Percentiles rank a stretch among this genome's conserved stretches.
Evolutionary conservation across 2,113 vertebrate genomes (phyloP).

Genomic region (Gasterosteus nipponicus): DNA sequence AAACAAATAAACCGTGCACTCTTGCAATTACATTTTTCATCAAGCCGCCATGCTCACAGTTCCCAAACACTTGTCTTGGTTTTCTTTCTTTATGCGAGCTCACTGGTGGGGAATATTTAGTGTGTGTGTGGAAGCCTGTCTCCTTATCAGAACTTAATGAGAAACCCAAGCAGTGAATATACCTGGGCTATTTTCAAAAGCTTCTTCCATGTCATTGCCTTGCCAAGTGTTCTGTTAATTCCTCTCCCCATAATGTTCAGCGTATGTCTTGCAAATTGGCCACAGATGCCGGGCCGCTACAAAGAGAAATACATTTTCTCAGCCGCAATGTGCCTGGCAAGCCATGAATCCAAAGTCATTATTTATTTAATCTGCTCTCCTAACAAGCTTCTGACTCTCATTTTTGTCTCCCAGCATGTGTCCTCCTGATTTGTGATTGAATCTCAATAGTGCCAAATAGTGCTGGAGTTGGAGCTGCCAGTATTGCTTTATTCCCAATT

Average conservation of each 20-base stretch:
- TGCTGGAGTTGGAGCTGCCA: conserved; percentile 75
- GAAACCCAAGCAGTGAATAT: conserved; percentile 67
- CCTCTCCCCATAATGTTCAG: conserved; percentile 72
- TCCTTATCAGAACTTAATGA: conserved; percentile 73
- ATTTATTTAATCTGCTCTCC: conserved; percentile 86
- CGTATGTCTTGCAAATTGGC: conserved; percentile 81
- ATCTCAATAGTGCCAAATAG: conserved; percentile 79
- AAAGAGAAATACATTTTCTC: conserved; percentile 79
- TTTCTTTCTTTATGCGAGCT: conserved; percentile 47
- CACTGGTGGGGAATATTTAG: conserved; percentile 52
- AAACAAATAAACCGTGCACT: conserved; percentile 76
- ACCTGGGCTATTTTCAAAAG: conserved; percentile 76
- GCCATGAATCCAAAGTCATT: conserved; percentile 82
- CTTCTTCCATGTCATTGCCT: conserved; percentile 68
- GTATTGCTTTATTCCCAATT: conserved; percentile 79
- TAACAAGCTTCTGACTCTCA: conserved; percentile 84
- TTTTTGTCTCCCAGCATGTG: conserved; percentile 80
- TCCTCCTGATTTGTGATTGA: conserved; percentile 78
- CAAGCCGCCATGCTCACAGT: conserved; percentile 64
- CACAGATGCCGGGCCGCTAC: conserved; percentile 77
- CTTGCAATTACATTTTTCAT: conserved; percentile 79
- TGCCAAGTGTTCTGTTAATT: conserved; percentile 80
- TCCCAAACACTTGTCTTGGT: conserved; percentile 66
- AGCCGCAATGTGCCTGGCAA: conserved; percentile 76
- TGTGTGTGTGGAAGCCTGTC: conserved; percentile 42